Base-by-base conservation (phyloP, 1,140 invertebrate genomes). In the Carposina sasakii region DNA sequence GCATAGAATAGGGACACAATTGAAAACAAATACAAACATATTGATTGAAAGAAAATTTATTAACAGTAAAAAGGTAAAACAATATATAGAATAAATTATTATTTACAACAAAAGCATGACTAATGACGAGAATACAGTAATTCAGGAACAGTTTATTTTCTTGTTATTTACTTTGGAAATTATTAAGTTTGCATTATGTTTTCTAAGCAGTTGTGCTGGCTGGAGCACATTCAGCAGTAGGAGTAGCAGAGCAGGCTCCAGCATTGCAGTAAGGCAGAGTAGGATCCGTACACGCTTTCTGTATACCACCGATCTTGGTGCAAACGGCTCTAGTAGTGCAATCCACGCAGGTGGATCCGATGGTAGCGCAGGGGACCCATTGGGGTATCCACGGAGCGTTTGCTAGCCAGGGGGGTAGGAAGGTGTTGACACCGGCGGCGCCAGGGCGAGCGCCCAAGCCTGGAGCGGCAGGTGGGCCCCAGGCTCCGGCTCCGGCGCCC, bases 231-330 rank as follows among this genome's bases (percentile, higher is more conserved):
- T 71, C 72, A n/a, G 54, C 67, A 1, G 73, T 53, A 1, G 77
- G 79, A 0, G 77, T 81, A 6, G 71, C 74, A 0, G 77, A 79
- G 45, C 79, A 83, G 49, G 70, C 63, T 15, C 81, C 81, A 12
- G 76, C 54, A 54, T 81, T 81, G 59, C 81, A 84, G 59, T 78
- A 68, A 0, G 81, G 81, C 17, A 71, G 19, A 0, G 69, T 60
- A 1, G 77, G 77, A 48, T 84, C 79, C 13, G 46, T 63, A 50
- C 79, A 84, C 0, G 68, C 50, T 3, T 57, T 54, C 40, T 75
- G 57, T 1, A 84, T 39, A 5, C 68, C 74, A 9, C 77, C 77
- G 21, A 79, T 48, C 43, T 79, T 81, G 3, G 76, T 79, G 60
- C 79, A 81, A 0, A 84, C 56, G 0, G 68, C 19, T 42, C 64